Percentiles rank a stretch among this genome's conserved stretches.
Conservation (phyloP, 1,140 invertebrate species). For the Galendromus occidentalis region DNA sequence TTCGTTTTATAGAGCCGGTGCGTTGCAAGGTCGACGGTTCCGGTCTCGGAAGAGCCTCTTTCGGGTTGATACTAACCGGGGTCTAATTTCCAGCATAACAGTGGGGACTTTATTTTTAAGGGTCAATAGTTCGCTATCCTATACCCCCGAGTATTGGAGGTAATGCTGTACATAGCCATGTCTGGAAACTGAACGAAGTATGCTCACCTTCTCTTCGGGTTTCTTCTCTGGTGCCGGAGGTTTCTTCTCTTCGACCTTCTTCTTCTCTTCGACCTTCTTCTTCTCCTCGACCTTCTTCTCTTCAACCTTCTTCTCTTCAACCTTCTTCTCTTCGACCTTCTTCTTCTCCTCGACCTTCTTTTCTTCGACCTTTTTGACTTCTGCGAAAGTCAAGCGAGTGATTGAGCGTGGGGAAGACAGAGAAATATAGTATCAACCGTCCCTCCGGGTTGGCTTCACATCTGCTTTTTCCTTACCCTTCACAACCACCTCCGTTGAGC, state of each 20-base stretch:
- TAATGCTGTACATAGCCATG: too few species aligned
- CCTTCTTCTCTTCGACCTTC: constrained; percentile 23
- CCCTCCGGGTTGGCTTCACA: too few species aligned
- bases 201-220: constrained; percentile 17
- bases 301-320: constrained; percentile 19
- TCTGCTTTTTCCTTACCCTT: constrained; percentile 29
- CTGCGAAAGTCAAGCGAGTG: constrained; percentile 3
- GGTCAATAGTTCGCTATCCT: too few species aligned
- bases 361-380: constrained; percentile 26
- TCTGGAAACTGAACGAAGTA: neutral
- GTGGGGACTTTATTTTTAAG: too few species aligned
- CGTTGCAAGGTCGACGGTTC: neutral
- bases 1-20: neutral
- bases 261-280: constrained; percentile 22
- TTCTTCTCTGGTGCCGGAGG: constrained; percentile 19
- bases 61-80: neutral
- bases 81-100: too few species aligned
- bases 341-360: constrained; percentile 28
- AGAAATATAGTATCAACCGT: neutral
- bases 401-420: neutral
- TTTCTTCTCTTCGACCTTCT: constrained; percentile 19
- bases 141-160: too few species aligned
- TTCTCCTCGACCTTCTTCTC: constrained; percentile 16
- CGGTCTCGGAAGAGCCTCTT: neutral
- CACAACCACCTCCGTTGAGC: constrained; percentile 48